A percentile compares a stretch with the other conserved stretches of the same genome.
phyloP scores from a whole-genome alignment of 2,888 invertebrate genomes.

The Tanypteryx hageni region DNA sequence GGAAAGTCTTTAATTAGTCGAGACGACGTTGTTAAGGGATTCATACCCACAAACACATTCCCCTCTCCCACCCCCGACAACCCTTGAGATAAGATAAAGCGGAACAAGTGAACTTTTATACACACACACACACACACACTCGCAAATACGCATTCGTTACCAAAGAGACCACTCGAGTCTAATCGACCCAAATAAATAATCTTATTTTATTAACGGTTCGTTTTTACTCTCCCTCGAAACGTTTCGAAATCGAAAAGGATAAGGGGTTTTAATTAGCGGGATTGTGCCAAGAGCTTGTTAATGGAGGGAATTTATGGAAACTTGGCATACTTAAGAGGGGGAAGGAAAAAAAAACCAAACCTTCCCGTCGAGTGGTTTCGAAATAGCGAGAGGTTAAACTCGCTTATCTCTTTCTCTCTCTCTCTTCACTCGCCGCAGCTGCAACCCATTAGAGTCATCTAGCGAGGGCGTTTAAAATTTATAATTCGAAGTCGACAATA shows the following conservation, averaged over 20 bases:
- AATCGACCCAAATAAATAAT: background rate
- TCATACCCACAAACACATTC: background rate
- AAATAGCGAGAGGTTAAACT: background rate
- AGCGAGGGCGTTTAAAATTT: background rate
- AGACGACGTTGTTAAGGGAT: background rate
- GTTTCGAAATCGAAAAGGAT: constrained; percentile 29
- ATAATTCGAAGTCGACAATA: background rate
- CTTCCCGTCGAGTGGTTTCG: background rate
- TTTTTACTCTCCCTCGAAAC: background rate
- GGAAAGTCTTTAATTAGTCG: constrained; percentile 43
- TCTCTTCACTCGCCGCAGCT: constrained; percentile 1
- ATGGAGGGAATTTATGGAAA: constrained; percentile 57
- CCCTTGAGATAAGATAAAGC: background rate
- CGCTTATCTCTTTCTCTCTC: background rate
- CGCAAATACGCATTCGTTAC: background rate
- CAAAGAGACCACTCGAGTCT: background rate
- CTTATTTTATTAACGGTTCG: background rate
- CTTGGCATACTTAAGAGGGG: background rate
- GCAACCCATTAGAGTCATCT: background rate
- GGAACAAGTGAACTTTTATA: background rate
- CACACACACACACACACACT: background rate
- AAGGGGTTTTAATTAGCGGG: constrained; percentile 51
- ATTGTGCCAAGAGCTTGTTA: constrained; percentile 31
- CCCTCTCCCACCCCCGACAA: background rate
- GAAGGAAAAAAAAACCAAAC: background rate